Evolutionary conservation across 2,113 vertebrate species (phyloP).

Genomic region (Phyllostomus discolor): DNA sequence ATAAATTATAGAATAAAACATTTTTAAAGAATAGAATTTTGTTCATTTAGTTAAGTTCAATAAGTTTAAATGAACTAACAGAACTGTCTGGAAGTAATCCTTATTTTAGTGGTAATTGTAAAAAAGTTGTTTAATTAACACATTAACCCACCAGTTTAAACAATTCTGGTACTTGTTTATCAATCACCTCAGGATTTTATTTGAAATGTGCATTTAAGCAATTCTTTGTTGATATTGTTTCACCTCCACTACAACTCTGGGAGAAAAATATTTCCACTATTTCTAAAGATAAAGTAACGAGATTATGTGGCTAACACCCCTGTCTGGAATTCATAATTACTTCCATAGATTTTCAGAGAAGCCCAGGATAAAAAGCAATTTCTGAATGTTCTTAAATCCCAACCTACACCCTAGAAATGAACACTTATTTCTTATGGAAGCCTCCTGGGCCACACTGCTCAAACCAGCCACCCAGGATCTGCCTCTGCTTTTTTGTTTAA

Average conservation of each 20-base stretch:
- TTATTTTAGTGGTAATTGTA: not conserved
- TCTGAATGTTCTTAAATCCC: not conserved
- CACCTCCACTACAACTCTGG: not conserved
- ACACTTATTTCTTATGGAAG: not conserved
- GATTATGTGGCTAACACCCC: not conserved
- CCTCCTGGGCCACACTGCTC: not conserved
- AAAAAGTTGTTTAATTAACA: not conserved
- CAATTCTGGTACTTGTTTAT: not conserved
- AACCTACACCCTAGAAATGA: not conserved
- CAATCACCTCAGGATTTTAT: not conserved
- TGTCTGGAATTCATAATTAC: conserved; percentile 3
- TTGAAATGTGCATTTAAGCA: not conserved
- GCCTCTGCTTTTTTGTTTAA: rapidly evolving
- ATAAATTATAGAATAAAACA: not conserved
- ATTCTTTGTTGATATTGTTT: not conserved
- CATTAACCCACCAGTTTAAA: not conserved
- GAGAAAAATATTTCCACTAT: not conserved
- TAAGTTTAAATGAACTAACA: conserved; percentile 21
- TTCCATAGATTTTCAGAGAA: not conserved
- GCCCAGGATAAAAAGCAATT: not conserved
- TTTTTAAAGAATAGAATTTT: not conserved
- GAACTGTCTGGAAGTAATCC: not conserved
- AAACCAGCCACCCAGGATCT: not conserved
- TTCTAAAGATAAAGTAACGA: conserved; percentile 22
- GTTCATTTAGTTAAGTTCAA: not conserved